Conservation (phyloP, 2,797 vertebrate genomes). For the Benthosema pterotum region DNA sequence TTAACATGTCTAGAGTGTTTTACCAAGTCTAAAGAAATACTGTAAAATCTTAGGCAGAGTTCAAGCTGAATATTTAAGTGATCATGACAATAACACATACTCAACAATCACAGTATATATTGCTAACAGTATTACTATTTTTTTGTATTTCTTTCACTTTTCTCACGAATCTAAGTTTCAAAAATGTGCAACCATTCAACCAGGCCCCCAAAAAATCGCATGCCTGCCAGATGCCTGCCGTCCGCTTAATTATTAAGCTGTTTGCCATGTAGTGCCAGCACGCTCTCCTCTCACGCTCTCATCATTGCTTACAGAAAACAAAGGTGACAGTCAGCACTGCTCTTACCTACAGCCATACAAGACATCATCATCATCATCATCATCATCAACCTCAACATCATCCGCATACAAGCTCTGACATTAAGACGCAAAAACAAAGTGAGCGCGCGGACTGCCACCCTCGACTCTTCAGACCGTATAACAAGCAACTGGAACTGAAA, state of each 20-base stretch:
- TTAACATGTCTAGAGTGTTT: conserved; percentile 43
- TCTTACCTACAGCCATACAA: conserved; percentile 73
- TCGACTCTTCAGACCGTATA: conserved; percentile 52
- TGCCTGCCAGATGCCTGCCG: conserved; percentile 49
- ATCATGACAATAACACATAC: background rate
- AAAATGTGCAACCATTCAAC: conserved; percentile 4
- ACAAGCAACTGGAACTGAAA: conserved; percentile 59
- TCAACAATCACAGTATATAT: background rate
- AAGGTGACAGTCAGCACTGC: conserved; percentile 63
- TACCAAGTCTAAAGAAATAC: background rate
- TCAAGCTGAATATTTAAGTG: conserved; percentile 7
- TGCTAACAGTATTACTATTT: background rate
- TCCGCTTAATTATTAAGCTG: conserved; percentile 63
- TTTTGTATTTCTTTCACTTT: conserved; percentile 9
- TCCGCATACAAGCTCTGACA: conserved; percentile 57
- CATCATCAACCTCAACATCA: too few relatives aligned
- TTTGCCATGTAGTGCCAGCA: conserved; percentile 36
- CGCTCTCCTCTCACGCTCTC: conserved; percentile 31
- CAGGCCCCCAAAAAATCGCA: conserved; percentile 11
- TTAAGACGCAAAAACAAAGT: conserved; percentile 49
- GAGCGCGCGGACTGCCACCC: conserved; percentile 52
- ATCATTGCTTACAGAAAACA: conserved; percentile 48
- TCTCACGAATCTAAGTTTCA: conserved; percentile 25
- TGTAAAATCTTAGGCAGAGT: background rate
- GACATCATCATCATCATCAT: conserved; percentile 49